phyloP scores from a whole-genome alignment of 2,888 invertebrate species.

The Stenolophus ochropezus region DNA sequence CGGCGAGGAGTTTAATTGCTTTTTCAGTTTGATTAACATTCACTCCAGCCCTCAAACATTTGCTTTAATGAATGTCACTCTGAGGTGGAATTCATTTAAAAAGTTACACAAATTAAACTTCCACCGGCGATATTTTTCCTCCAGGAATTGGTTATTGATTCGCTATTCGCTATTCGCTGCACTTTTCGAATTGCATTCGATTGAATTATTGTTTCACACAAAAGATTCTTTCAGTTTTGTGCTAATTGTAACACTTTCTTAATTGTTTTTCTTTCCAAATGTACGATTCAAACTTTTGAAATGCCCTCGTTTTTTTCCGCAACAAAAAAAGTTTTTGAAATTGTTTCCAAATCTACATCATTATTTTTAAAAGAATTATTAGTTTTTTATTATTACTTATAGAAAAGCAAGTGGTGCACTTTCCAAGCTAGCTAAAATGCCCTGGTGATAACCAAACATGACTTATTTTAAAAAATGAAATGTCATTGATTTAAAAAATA shows the following conservation, averaged over 20 bases:
- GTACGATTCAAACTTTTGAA: too few relatives aligned
- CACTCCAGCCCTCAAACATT: constrained; percentile 30
- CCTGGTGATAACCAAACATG: too few relatives aligned
- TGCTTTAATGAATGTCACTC: constrained; percentile 51
- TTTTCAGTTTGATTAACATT: constrained; percentile 51
- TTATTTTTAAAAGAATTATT: too few relatives aligned
- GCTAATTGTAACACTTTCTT: background rate
- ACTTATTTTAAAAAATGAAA: too few relatives aligned
- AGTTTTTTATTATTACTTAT: too few relatives aligned
- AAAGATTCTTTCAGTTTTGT: background rate
- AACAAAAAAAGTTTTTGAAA: too few relatives aligned
- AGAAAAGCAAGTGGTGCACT: too few relatives aligned
- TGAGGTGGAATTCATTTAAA: constrained; percentile 35
- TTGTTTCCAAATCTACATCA: too few relatives aligned
- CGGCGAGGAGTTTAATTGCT: constrained; percentile 37
- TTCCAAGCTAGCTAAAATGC: too few relatives aligned
- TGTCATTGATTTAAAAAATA: too few relatives aligned
- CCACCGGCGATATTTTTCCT: background rate
- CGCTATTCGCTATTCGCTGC: background rate
- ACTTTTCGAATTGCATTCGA: background rate
- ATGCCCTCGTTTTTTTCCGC: too few relatives aligned
- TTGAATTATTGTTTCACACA: background rate
- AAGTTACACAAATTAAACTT: constrained; percentile 29
- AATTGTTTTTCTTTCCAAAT: too few relatives aligned
- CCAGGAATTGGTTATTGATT: constrained; percentile 9